phyloP scores from a whole-genome alignment of 2,888 invertebrate species.

The Acheta domesticus region DNA sequence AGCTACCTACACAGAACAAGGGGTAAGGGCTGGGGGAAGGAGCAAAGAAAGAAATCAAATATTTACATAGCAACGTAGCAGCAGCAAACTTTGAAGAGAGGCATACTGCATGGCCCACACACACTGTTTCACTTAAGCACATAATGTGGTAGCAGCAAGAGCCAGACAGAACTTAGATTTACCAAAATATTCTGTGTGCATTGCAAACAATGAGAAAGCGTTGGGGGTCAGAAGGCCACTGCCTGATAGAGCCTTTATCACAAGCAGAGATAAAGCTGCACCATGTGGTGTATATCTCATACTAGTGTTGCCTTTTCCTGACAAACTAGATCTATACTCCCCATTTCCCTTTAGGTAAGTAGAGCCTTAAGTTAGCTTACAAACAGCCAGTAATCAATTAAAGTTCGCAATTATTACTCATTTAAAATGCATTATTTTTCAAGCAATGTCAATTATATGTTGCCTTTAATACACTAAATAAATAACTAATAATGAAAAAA shows the following conservation, averaged over 20 bases:
- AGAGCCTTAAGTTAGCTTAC: too few species aligned
- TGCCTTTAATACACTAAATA: too few species aligned
- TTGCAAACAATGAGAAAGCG: not conserved
- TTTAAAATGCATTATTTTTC: too few species aligned
- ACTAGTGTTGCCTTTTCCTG: too few species aligned
- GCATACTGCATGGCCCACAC: not conserved
- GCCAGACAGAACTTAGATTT: not conserved
- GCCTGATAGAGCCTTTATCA: not conserved
- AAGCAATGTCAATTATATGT: too few species aligned
- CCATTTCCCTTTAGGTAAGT: too few species aligned
- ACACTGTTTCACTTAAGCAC: not conserved
- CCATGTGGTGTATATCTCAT: not conserved
- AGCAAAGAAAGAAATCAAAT: not conserved
- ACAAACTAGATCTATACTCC: too few species aligned
- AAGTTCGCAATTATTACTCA: too few species aligned
- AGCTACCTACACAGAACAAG: too few species aligned
- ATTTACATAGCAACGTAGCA: constrained; percentile 8
- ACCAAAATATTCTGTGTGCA: not conserved
- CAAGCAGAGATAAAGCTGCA: not conserved
- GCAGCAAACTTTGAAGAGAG: not conserved
- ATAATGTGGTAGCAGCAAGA: not conserved
- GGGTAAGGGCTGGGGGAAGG: too few species aligned
- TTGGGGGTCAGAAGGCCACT: not conserved
- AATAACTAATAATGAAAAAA: too few species aligned
- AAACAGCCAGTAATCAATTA: too few species aligned